Evolutionary conservation across 1,140 invertebrate species (phyloP).

Genomic region (Eurosta solidaginis): DNA sequence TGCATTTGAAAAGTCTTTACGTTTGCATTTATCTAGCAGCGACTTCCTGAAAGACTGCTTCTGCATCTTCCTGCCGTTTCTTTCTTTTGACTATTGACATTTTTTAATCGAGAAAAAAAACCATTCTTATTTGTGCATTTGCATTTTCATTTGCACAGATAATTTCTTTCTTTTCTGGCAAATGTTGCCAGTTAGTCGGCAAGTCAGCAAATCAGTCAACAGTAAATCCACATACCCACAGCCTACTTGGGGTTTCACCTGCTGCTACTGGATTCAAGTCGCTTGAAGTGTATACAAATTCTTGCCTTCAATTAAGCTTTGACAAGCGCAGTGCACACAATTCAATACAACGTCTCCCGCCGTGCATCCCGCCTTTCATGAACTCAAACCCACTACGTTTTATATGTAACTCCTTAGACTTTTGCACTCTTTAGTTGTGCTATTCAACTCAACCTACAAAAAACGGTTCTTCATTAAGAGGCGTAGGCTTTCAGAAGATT

Average conservation of each 20-base stretch:
- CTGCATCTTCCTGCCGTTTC: background rate
- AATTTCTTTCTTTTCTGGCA: slow-evolving; percentile 26
- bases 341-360: background rate
- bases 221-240: background rate
- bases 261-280: slow-evolving; percentile 56
- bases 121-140: slow-evolving; percentile 23
- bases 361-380: background rate
- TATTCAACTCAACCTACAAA: background rate
- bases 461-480: background rate
- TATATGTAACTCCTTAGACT: slow-evolving; percentile 16
- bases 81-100: background rate
- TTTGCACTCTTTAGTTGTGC: background rate
- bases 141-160: slow-evolving; percentile 29
- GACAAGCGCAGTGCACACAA: slow-evolving; percentile 52
- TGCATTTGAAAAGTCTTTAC: background rate
- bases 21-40: background rate
- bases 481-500: background rate
- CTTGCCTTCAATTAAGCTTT: slow-evolving; percentile 60
- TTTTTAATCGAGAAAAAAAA: slow-evolving; percentile 16
- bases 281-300: slow-evolving; percentile 53
- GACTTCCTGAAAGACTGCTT: background rate
- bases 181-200: background rate
- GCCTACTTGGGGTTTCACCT: slow-evolving; percentile 33
- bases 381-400: background rate
- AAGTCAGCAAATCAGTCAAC: background rate